These are phyloP conservation scores for Zoanthus solanderi DNA, from an alignment of 92 coral and sea anemone genomes.

Conservation along the genomic window DNA sequence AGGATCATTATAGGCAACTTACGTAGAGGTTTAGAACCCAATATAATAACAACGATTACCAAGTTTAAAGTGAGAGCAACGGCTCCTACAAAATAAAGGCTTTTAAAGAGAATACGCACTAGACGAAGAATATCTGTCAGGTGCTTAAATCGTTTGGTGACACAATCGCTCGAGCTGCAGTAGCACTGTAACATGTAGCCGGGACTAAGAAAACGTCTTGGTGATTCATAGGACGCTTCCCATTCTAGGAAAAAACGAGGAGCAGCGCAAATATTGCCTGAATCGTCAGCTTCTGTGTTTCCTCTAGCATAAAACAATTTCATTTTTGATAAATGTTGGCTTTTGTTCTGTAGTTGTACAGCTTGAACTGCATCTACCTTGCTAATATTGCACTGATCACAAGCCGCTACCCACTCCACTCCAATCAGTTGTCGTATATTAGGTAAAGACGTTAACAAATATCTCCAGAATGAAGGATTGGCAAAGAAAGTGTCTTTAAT, in stretches of 20 bases:
- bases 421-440: background rate
- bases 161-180: background rate
- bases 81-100: background rate
- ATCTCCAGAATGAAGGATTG: background rate
- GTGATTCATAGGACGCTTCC: background rate
- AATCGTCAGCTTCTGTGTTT: background rate
- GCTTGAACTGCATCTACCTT: background rate
- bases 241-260: background rate
- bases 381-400: background rate
- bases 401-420: background rate
- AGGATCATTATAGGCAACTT: background rate
- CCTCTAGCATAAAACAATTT: background rate
- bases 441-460: background rate
- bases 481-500: background rate
- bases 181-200: conserved; percentile 3
- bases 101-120: background rate
- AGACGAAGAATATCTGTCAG: background rate
- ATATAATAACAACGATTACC: background rate
- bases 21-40: conserved; percentile 2
- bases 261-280: background rate
- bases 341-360: background rate
- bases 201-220: background rate
- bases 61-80: background rate
- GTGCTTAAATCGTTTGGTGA: background rate
- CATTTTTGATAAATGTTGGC: background rate